Evolutionary conservation across 2,797 vertebrate genomes (phyloP), one percentile per base, ranked within the genome.

Genomic region (Parauchenoglanis punctatus): DNA sequence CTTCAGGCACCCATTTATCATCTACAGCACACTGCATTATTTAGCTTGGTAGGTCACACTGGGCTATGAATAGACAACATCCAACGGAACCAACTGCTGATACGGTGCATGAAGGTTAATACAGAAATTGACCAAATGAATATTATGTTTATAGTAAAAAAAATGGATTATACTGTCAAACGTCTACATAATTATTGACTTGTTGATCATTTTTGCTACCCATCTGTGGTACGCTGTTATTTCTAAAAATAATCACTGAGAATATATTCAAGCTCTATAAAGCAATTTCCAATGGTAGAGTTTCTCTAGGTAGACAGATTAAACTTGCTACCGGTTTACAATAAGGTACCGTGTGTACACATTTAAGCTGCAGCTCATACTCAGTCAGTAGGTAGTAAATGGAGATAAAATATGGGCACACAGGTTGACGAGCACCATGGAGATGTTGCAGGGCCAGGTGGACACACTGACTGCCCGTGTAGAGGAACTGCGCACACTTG

Each of bases 361-460:
- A 28, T 20, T 81, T 13, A 25, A 58, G 15, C 25, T 52, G 5
- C 20, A 61, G 56, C 65, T 49, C 46, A 6, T 0, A 49, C 46
- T 7, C 31, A 20, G 8, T 46, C 31, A 58, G 13, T 73, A 17
- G 59, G 1, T 28, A 12, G 46, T 75, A 44, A 68, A 31, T 61
- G 12, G 83, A 52, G 67, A 67, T 87, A 18, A 70, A 3, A 31
- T 87, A 23, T 84, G 11, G 28, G 13, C n/a, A 23, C 1, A 0
- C 91, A 99, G 98, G 92, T 93, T 99, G 93, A 99, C 97, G 0
- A 96, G 97, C 88, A 99, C 97, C 0, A 97, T 98, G 7, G 97
- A 99, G 92, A 96, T 95, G 46, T 88, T 99, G 87, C 98, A 99
- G 94, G 93, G 94, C 81, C 98, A 99, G 93, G 98, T 99, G 91